phyloP scores from a whole-genome alignment of 2,888 invertebrate genomes.

The Acleris emargana region DNA sequence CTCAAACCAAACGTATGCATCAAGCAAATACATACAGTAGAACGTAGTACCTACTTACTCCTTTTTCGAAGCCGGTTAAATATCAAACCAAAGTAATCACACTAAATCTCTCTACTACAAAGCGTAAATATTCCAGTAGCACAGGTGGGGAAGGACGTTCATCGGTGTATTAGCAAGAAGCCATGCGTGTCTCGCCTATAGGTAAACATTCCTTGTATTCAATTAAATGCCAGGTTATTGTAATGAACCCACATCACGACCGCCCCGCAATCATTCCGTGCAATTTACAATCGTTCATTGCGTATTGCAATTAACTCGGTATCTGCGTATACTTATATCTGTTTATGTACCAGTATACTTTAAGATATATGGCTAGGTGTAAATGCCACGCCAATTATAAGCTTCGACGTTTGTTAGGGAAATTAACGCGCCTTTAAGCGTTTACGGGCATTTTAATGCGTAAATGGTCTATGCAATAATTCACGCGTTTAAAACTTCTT shows the following conservation, averaged over 20 bases:
- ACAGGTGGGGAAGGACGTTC: not conserved
- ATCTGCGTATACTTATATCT: conserved; percentile 50
- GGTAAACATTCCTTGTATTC: conserved; percentile 63
- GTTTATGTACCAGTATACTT: conserved; percentile 18
- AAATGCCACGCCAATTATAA: conserved; percentile 4
- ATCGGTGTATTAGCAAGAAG: conserved; percentile 16
- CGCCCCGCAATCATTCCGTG: conserved; percentile 65
- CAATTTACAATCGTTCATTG: conserved; percentile 75
- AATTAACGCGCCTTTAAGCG: not conserved
- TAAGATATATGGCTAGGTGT: conserved; percentile 8
- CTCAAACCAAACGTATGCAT: too few relatives aligned
- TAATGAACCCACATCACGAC: conserved; percentile 73
- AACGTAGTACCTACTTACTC: too few relatives aligned
- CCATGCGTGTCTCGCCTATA: conserved; percentile 39
- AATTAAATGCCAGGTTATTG: conserved; percentile 75
- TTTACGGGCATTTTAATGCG: not conserved
- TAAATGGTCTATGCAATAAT: too few relatives aligned
- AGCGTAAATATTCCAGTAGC: not conserved
- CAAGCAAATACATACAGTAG: too few relatives aligned
- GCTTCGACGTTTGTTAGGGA: not conserved
- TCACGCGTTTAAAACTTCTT: too few relatives aligned
- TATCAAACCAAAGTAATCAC: conserved; percentile 1
- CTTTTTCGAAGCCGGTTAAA: too few relatives aligned
- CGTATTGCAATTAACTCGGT: conserved; percentile 71
- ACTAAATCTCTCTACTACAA: not conserved